Conservation (phyloP, 2,888 invertebrate species). For the Microctonus aethiopoides region DNA sequence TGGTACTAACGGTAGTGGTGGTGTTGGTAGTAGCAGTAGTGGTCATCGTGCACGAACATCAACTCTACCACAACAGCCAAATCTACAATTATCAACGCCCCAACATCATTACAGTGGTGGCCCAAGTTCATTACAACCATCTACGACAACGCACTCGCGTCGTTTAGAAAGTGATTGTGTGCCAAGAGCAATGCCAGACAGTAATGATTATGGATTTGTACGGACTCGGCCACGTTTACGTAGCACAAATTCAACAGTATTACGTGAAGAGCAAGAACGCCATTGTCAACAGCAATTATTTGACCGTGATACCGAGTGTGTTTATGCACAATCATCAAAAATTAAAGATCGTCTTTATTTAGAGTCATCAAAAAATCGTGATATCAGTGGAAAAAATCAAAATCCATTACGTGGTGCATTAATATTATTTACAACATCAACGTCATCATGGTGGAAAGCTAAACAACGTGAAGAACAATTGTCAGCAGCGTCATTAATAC, state of each 20-base stretch:
- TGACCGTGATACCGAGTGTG: conserved; percentile 51
- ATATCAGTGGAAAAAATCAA: conserved; percentile 53
- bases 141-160: conserved; percentile 35
- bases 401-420: conserved; percentile 61
- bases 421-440: conserved; percentile 61
- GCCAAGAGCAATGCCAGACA: conserved; percentile 46
- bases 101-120: conserved; percentile 48
- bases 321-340: conserved; percentile 33
- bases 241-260: conserved; percentile 58
- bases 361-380: conserved; percentile 46
- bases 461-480: conserved; percentile 60
- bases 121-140: conserved; percentile 47
- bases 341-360: conserved; percentile 49
- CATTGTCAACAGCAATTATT: conserved; percentile 25
- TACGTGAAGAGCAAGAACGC: conserved; percentile 54
- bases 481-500: conserved; percentile 38
- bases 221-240: conserved; percentile 58
- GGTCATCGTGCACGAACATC: conserved; percentile 61
- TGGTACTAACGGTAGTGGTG: conserved; percentile 24
- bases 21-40: conserved; percentile 32
- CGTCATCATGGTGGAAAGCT: conserved; percentile 65
- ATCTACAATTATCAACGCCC: conserved; percentile 38
- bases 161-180: conserved; percentile 41
- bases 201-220: conserved; percentile 64
- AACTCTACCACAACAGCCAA: conserved; percentile 65